Evolutionary conservation across 35 echinoderm and acorn worm genomes (phyloP).

Genomic region (Strongylocentrotus purpuratus): DNA sequence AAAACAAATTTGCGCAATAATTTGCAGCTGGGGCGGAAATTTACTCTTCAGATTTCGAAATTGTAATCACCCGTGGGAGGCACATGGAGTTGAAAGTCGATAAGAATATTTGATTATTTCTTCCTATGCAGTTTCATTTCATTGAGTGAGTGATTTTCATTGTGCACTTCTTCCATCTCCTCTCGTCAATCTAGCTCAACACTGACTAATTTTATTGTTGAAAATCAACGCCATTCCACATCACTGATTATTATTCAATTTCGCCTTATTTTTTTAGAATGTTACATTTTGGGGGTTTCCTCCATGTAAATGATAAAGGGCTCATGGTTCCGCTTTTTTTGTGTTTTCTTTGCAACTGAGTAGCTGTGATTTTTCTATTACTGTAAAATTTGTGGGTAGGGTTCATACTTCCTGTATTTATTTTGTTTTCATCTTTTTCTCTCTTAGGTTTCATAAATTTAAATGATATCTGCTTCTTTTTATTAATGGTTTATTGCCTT

Average conservation of each 20-base stretch:
- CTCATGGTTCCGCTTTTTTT: neutral
- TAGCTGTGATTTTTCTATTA: neutral
- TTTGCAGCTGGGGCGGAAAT: neutral
- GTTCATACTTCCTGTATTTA: neutral
- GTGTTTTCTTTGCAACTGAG: neutral
- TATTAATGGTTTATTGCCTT: neutral
- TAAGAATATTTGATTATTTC: neutral
- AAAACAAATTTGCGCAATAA: neutral
- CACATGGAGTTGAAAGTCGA: neutral
- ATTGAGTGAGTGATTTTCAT: neutral
- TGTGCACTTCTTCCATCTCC: neutral
- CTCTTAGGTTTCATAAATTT: no score
- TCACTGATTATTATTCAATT: neutral
- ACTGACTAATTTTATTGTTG: neutral
- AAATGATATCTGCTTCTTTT: neutral
- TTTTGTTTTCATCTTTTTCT: no score
- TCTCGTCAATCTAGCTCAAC: neutral
- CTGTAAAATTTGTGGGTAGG: neutral
- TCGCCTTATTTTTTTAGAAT: neutral
- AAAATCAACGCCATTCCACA: no score
- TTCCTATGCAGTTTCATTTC: slow-evolving; percentile 2
- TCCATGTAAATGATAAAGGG: neutral
- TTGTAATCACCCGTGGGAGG: neutral
- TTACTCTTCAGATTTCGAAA: neutral
- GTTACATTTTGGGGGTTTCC: neutral